Evolutionary conservation across 2,888 invertebrate species (phyloP).

Genomic region (Creontiades dilutus): DNA sequence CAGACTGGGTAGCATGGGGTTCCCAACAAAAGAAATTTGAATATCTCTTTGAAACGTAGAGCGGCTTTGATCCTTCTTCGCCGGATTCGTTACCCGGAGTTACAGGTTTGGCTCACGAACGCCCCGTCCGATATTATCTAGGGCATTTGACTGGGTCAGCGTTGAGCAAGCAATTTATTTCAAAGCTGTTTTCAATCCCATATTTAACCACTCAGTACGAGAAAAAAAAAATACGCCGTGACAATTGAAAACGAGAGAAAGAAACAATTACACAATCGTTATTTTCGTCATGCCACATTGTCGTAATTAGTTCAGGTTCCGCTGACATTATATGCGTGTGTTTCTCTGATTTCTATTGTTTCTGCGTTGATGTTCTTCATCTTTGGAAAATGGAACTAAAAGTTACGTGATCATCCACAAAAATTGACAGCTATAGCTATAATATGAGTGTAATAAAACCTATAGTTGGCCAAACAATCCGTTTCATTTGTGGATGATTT

Average conservation of each 20-base stretch:
- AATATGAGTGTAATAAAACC: too few relatives aligned
- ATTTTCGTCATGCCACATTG: not conserved
- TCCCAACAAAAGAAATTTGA: constrained; percentile 70
- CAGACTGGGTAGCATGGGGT: constrained; percentile 49
- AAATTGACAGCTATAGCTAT: too few relatives aligned
- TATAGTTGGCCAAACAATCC: too few relatives aligned
- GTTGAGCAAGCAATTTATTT: constrained; percentile 59
- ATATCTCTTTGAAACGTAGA: constrained; percentile 61
- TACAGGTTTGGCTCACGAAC: constrained; percentile 67
- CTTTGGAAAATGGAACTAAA: too few relatives aligned
- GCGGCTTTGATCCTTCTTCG: constrained; percentile 59
- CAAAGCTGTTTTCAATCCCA: constrained; percentile 21
- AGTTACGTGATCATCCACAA: too few relatives aligned
- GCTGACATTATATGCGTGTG: not conserved
- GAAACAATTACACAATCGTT: constrained; percentile 17
- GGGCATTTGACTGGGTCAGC: constrained; percentile 52
- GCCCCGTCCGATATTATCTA: constrained; percentile 51
- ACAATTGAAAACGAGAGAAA: not conserved
- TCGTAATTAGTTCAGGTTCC: not conserved
- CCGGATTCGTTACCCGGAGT: constrained; percentile 66
- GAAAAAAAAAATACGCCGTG: not conserved
- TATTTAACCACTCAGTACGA: constrained; percentile 22
- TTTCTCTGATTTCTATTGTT: too few relatives aligned
- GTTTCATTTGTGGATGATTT: too few relatives aligned
- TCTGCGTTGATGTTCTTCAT: too few relatives aligned